Evolutionary conservation across 2,888 invertebrate species (phyloP), one percentile per base, ranked within the genome.

Genomic region (Gonocerus acuteangulatus): DNA sequence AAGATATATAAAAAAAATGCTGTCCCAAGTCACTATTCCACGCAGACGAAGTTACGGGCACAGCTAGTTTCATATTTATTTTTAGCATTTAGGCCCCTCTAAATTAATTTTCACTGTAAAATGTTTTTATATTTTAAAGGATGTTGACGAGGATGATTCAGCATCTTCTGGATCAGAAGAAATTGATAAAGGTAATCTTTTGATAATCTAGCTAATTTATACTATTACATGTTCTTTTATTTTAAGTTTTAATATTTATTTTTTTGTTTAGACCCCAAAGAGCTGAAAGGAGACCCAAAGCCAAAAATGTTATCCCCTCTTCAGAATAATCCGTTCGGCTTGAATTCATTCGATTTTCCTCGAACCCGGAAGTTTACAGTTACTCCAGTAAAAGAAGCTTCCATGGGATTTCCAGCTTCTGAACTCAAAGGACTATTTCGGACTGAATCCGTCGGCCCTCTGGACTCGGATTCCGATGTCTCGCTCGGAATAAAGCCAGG

Each of bases 121-220:
- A n/a, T n/a, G n/a, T n/a, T 16, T 49, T 49, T 23, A 15, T 27
- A 18, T 45, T 32, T 57, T 16, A 6, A n/a, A 57, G 57, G 57
- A 57, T 47, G 57, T 57, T 57, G 57, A 45, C 32, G 57, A 57
- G 18, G 57, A 57, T 16, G 57, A 57, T 15, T 34, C 34, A 57
- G 16, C 45, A 11, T 47, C 47, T n/a, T 57, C 54, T 44, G 42
- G 42, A 7, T 54, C 57, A 6, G 42, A 44, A n/a, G 45, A 45
- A 45, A 23, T 23, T 15, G 45, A 45, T 45, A 47, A 57, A 57
- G 57, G 57, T 47, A 45, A 44, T 1, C 2, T 39, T n/a, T 47
- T 19, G 47, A 4, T 9, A 13, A 9, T 39, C 39, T 39, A 27
- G 27, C 27, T 6, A 9, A 27, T 4, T 27, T 27, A 27, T 6